Percentiles rank a stretch among this genome's conserved stretches.
Evolutionary conservation across 2,888 invertebrate genomes (phyloP).

Genomic region (Odiellus spinosus): DNA sequence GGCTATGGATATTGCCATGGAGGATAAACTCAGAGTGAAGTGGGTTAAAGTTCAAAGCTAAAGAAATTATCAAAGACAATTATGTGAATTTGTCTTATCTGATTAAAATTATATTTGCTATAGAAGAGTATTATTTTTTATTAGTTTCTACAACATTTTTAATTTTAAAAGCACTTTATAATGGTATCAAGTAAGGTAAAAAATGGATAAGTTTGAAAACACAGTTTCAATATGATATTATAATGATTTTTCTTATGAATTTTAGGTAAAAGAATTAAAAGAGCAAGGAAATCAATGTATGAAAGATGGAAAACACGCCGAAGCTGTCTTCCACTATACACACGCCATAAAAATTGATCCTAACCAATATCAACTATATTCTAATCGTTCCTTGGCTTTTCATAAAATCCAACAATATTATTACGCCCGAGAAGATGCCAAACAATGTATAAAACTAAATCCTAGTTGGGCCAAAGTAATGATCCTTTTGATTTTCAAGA

Average conservation of each 20-base stretch:
- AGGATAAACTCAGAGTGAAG: no score
- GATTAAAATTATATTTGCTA: no score
- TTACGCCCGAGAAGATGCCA: constrained; percentile 59
- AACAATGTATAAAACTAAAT: constrained; percentile 52
- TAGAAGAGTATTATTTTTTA: no score
- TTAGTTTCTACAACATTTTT: no score
- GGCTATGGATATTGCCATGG: no score
- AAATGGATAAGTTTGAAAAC: no score
- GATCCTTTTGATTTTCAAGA: constrained; percentile 5
- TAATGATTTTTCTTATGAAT: constrained; percentile 3
- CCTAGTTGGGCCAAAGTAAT: constrained; percentile 32
- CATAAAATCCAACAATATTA: constrained; percentile 58
- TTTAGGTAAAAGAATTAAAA: constrained; percentile 43
- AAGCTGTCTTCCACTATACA: constrained; percentile 62
- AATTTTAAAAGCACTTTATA: no score
- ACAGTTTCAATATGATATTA: background rate
- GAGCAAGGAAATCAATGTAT: constrained; percentile 59
- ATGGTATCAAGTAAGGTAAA: no score
- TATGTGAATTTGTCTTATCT: no score
- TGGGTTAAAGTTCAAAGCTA: no score
- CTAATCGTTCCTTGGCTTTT: constrained; percentile 65
- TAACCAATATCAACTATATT: constrained; percentile 51
- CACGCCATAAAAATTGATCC: constrained; percentile 58
- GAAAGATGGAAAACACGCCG: constrained; percentile 50
- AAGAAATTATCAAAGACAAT: no score